A percentile compares a stretch with the other conserved stretches of the same genome.
Evolutionary conservation across 2,888 invertebrate species (phyloP).

Genomic region (Melinaea menophilus): DNA sequence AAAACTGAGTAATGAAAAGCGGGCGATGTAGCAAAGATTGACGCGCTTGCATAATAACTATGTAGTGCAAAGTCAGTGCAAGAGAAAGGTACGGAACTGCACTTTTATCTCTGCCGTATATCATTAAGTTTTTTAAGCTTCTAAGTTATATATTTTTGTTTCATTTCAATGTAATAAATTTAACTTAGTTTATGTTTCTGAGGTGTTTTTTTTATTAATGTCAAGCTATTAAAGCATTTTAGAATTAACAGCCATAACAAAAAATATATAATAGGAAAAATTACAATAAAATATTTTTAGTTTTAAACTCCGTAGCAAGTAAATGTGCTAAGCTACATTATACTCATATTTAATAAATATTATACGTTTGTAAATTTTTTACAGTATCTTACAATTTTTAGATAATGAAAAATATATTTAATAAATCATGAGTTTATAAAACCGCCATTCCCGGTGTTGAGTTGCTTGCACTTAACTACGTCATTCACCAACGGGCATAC

Average conservation of each 20-base stretch:
- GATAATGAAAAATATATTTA: conserved; percentile 43
- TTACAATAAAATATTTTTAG: too few relatives aligned
- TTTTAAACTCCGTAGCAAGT: too few relatives aligned
- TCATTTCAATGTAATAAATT: not conserved
- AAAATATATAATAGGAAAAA: too few relatives aligned
- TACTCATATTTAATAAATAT: too few relatives aligned
- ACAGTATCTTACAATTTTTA: not conserved
- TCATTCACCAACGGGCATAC: conserved; percentile 54
- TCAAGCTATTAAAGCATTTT: too few relatives aligned
- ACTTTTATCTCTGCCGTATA: not conserved
- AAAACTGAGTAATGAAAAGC: not conserved
- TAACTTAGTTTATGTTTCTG: too few relatives aligned
- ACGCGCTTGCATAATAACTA: not conserved
- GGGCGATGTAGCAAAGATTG: not conserved
- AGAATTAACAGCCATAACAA: too few relatives aligned
- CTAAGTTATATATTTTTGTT: not conserved
- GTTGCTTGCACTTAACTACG: conserved; percentile 63
- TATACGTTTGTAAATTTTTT: not conserved
- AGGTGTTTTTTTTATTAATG: too few relatives aligned
- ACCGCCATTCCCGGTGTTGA: conserved; percentile 48
- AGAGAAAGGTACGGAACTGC: conserved; percentile 14
- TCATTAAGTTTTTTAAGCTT: not conserved
- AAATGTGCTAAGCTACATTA: too few relatives aligned
- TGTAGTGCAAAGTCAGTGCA: conserved; percentile 13
- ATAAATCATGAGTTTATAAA: conserved; percentile 55